These are phyloP conservation scores for Leucophenga maculata DNA, from an alignment of 2,888 invertebrate species.

Conservation along the genomic window DNA sequence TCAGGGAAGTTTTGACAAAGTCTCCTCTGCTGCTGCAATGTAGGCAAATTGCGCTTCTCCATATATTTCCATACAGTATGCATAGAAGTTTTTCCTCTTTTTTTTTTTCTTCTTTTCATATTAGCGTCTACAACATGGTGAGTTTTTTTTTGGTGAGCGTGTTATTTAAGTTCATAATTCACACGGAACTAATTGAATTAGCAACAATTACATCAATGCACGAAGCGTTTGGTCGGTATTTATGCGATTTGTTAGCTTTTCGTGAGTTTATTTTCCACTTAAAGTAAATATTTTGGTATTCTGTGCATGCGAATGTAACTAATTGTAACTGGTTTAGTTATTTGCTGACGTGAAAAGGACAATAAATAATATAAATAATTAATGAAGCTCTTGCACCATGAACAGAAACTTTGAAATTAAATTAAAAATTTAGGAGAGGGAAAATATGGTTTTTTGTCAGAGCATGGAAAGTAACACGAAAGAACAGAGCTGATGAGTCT, in stretches of 20 bases:
- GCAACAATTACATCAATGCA: constrained; percentile 32
- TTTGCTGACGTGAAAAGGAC: no score
- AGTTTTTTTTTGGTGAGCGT: background rate
- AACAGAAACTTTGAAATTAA: no score
- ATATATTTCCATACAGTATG: no score
- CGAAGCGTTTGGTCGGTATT: background rate
- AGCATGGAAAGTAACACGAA: no score
- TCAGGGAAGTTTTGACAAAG: no score
- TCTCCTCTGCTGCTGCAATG: no score
- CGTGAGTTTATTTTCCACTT: background rate
- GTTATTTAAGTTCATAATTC: constrained; percentile 53
- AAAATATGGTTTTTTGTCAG: no score
- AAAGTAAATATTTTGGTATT: background rate
- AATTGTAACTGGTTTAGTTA: background rate
- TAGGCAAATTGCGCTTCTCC: no score
- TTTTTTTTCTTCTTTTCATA: background rate
- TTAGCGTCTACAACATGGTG: background rate
- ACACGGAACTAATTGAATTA: constrained; percentile 64
- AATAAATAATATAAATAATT: no score
- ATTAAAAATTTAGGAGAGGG: no score
- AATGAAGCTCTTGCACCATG: no score
- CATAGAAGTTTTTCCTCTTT: background rate
- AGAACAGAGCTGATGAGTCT: no score
- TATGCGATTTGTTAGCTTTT: background rate
- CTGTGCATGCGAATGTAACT: background rate